Evolutionary conservation across 2,797 vertebrate genomes (phyloP).

Genomic region (Silurus lanzhouensis): DNA sequence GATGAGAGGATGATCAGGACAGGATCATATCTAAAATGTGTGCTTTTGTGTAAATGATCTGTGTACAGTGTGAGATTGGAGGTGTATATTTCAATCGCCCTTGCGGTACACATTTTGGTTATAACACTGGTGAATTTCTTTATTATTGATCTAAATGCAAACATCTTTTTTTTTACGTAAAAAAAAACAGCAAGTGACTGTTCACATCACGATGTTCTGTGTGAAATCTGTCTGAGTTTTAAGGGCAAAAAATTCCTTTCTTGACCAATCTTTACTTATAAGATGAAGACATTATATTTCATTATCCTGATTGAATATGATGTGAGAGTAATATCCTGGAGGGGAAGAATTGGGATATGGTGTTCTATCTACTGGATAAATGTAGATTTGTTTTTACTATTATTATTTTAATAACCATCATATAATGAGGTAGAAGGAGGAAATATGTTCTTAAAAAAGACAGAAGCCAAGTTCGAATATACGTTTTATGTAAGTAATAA

Average conservation of each 20-base stretch:
- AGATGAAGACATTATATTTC: not conserved
- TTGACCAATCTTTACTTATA: not conserved
- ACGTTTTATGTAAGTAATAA: constrained; percentile 99
- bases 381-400: not conserved
- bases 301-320: not conserved
- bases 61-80: not conserved
- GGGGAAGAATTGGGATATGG: not conserved
- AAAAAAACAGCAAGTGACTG: too few relatives aligned
- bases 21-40: not conserved
- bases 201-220: not conserved
- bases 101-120: not conserved
- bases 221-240: not conserved
- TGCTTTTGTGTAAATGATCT: not conserved
- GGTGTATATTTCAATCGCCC: not conserved
- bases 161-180: not conserved
- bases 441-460: constrained; percentile 79
- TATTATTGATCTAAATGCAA: not conserved
- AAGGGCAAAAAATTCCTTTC: not conserved
- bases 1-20: not conserved
- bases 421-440: not conserved
- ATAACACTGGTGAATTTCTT: not conserved
- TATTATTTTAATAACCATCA: not conserved
- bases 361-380: not conserved
- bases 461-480: constrained; percentile 94
- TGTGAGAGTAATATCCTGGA: not conserved